Percentiles rank a stretch among this genome's conserved stretches.
phyloP scores from a whole-genome alignment of 2,888 invertebrate species.

The Tridacna crocea region DNA sequence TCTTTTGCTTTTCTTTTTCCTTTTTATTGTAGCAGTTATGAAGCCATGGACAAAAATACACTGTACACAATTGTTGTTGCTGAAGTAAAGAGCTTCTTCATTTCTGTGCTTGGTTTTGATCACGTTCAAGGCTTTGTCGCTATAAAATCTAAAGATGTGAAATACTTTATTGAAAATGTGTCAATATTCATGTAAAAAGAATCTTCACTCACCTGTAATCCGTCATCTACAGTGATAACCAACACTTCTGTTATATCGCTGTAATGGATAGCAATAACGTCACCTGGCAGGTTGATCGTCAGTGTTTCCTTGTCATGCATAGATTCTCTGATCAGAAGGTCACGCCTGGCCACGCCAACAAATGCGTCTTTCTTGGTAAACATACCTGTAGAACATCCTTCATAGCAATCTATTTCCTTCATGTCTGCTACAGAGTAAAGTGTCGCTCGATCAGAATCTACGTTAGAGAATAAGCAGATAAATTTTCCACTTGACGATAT shows the following conservation, averaged over 20 bases:
- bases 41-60: too few relatives aligned
- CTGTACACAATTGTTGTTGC: too few relatives aligned
- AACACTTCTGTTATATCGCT: slow-evolving; percentile 45
- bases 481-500: slow-evolving; percentile 52
- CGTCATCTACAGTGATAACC: slow-evolving; percentile 51
- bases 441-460: neutral
- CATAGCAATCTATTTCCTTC: slow-evolving; percentile 36
- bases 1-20: too few relatives aligned
- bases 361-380: slow-evolving; percentile 56
- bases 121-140: too few relatives aligned
- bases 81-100: too few relatives aligned
- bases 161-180: too few relatives aligned
- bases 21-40: too few relatives aligned
- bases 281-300: slow-evolving; percentile 42
- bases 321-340: slow-evolving; percentile 43
- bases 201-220: slow-evolving; percentile 32
- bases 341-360: slow-evolving; percentile 45
- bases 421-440: slow-evolving; percentile 38
- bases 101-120: too few relatives aligned
- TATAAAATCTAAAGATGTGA: too few relatives aligned
- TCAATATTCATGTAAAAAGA: neutral
- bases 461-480: slow-evolving; percentile 40
- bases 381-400: slow-evolving; percentile 45
- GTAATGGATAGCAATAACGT: slow-evolving; percentile 54
- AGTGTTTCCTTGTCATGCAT: slow-evolving; percentile 52